Conservation (phyloP, 2,797 vertebrate species). For the Cynodonichthys magdalenae region DNA sequence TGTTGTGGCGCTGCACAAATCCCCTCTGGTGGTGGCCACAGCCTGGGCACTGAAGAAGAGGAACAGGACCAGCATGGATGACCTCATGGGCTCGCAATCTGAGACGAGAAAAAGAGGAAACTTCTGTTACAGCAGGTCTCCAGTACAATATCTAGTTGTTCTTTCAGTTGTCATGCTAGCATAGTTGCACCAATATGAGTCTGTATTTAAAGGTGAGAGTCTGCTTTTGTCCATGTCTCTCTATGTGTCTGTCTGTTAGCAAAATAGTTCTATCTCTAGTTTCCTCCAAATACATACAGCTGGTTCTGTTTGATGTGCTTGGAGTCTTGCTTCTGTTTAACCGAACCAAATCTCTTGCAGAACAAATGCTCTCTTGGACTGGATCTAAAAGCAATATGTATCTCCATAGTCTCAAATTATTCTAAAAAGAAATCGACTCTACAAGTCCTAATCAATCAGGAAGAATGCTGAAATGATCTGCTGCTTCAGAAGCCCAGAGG, state of each 20-base stretch:
- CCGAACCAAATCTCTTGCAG: not conserved
- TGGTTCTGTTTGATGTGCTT: too few relatives aligned
- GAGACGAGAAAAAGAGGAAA: constrained; percentile 9
- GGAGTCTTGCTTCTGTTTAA: not conserved
- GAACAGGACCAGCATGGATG: constrained; percentile 92
- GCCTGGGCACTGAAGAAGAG: constrained; percentile 92
- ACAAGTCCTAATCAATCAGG: constrained; percentile 1
- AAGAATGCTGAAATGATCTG: not conserved
- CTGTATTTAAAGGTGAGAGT: too few relatives aligned
- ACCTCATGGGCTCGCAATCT: constrained; percentile 89
- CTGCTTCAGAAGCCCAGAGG: constrained; percentile 10
- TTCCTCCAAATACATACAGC: too few relatives aligned
- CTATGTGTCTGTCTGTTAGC: too few relatives aligned
- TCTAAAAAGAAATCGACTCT: not conserved
- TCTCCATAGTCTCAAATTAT: not conserved
- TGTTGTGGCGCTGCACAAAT: constrained; percentile 65
- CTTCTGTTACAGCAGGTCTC: constrained; percentile 4
- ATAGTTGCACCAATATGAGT: not conserved
- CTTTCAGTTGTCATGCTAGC: too few relatives aligned
- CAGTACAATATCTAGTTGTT: not conserved
- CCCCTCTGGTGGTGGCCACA: constrained; percentile 83
- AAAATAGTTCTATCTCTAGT: too few relatives aligned
- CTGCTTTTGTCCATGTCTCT: too few relatives aligned
- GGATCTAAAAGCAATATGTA: not conserved
- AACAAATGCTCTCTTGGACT: not conserved